Percentiles rank a stretch among this genome's conserved stretches.
These are phyloP conservation scores for Leucophora obtusa DNA, from an alignment of 2,888 invertebrate species.

Conservation along the genomic window DNA sequence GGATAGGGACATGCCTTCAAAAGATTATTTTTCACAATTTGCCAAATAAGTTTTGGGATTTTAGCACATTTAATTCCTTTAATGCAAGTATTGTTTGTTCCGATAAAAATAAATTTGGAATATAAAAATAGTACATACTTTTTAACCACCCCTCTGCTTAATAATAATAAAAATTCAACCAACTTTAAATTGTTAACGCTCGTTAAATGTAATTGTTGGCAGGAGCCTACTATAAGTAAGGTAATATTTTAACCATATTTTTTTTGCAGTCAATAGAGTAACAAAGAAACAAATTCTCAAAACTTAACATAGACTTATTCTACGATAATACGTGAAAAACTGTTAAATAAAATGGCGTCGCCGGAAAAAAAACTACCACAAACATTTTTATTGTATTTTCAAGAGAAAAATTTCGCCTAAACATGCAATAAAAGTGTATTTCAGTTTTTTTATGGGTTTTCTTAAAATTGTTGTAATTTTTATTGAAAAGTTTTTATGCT, in stretches of 20 bases:
- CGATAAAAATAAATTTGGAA: no score
- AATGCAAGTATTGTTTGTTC: no score
- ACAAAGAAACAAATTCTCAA: no score
- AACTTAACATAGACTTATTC: neutral
- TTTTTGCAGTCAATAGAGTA: no score
- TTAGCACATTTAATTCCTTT: no score
- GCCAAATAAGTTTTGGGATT: no score
- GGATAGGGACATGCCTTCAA: no score
- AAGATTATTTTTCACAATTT: no score
- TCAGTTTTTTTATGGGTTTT: conserved; percentile 2
- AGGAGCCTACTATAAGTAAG: conserved; percentile 51
- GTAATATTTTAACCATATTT: conserved; percentile 47
- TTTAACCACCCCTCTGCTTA: neutral
- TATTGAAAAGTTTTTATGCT: conserved; percentile 26
- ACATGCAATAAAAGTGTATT: conserved; percentile 42
- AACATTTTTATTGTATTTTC: conserved; percentile 10
- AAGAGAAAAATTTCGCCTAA: conserved; percentile 37
- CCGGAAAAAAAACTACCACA: neutral
- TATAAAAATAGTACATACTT: no score
- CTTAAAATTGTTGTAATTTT: conserved; percentile 43
- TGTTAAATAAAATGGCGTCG: conserved; percentile 12
- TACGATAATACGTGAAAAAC: neutral
- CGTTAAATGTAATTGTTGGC: conserved; percentile 45
- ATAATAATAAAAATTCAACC: neutral
- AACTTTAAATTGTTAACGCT: conserved; percentile 31